Percentiles rank a stretch among this genome's conserved stretches.
These are phyloP conservation scores for Pan troglodytes DNA, from an alignment of 2,113 vertebrate genomes.

Conservation along the genomic window NHGRI_mPanTro3-v2.1_pri NC_072404.2:151852001-151852500, in stretches of 20 bases:
- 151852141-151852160: not conserved
- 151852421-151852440: not conserved
- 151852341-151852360: not conserved
- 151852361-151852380: slow-evolving; percentile 15
- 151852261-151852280: not conserved
- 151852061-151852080: not conserved
- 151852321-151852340: not conserved
- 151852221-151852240: not conserved
- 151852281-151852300: not conserved
- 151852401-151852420: not conserved
- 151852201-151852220: not conserved
- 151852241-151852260: not conserved
- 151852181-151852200: not conserved
- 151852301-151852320: slow-evolving; percentile 27
- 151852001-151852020: not conserved
- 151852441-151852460: not conserved
- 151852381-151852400: not conserved
- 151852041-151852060: not conserved
- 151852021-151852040: not conserved
- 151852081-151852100: not conserved
- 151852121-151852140: not conserved
- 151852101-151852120: not conserved
- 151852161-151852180: not conserved
- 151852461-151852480: not conserved
- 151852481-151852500: not conserved